These are phyloP conservation scores for Xanthorhoe spadicearia DNA, from an alignment of 2,888 invertebrate genomes.

Conservation along the genomic window DNA sequence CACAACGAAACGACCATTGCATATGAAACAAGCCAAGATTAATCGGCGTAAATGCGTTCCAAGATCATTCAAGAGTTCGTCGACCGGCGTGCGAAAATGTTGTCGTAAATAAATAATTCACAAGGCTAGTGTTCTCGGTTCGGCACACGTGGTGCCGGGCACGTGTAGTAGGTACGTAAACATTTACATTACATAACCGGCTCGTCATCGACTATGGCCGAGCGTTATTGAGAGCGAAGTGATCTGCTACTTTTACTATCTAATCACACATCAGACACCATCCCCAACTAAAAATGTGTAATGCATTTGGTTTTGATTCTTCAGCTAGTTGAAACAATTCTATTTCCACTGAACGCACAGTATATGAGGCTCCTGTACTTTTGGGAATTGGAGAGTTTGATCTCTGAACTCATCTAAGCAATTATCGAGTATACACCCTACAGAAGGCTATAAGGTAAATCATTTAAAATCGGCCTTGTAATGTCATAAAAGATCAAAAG, in stretches of 20 bases:
- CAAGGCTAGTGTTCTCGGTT: constrained; percentile 83
- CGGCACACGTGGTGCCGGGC: constrained; percentile 79
- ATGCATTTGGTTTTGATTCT: not conserved
- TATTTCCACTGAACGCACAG: not conserved
- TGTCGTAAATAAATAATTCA: constrained; percentile 85
- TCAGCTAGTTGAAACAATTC: not conserved
- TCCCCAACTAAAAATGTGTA: constrained; percentile 31
- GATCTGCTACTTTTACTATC: constrained; percentile 58
- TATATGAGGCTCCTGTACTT: too few relatives aligned
- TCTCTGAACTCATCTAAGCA: too few relatives aligned
- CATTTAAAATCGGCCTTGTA: not conserved
- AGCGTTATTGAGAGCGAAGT: constrained; percentile 77
- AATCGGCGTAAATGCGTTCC: constrained; percentile 80
- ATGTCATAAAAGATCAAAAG: constrained; percentile 29
- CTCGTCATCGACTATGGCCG: constrained; percentile 76
- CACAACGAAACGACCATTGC: constrained; percentile 36
- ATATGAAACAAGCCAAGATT: constrained; percentile 67
- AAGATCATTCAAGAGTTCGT: constrained; percentile 81
- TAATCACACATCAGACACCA: constrained; percentile 36
- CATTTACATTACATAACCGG: constrained; percentile 84
- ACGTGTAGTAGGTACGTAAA: constrained; percentile 83
- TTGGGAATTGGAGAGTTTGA: too few relatives aligned
- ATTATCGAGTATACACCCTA: too few relatives aligned
- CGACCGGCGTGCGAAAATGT: constrained; percentile 85
- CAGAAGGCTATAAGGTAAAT: not conserved